phyloP scores from a whole-genome alignment of 2,888 invertebrate genomes.

The Erannis defoliaria region DNA sequence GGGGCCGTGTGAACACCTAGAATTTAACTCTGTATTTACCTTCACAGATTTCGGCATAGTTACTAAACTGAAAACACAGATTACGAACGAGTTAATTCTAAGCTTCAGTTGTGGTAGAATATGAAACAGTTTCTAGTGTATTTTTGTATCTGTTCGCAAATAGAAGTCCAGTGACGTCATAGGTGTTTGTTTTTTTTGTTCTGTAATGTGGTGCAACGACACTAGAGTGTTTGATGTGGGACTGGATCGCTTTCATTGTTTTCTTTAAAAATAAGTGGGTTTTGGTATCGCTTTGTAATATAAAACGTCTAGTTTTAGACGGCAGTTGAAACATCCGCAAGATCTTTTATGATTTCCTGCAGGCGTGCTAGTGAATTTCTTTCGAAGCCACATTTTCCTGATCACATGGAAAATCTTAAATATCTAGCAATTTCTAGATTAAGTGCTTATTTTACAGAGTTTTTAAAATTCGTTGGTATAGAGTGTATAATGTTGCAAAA shows the following conservation, averaged over 20 bases:
- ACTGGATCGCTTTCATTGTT: slow-evolving; percentile 10
- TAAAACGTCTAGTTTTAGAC: slow-evolving; percentile 3
- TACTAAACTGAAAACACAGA: slow-evolving; percentile 24
- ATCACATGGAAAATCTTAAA: no score
- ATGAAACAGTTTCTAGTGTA: slow-evolving; percentile 34
- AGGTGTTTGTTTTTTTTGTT: slow-evolving; percentile 48
- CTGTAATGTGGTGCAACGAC: slow-evolving; percentile 30
- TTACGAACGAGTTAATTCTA: slow-evolving; percentile 27
- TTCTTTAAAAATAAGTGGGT: not conserved
- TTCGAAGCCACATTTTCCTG: not conserved
- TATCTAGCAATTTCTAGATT: no score
- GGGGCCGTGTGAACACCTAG: slow-evolving; percentile 59
- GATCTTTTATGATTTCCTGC: slow-evolving; percentile 15
- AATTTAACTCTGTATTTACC: slow-evolving; percentile 10
- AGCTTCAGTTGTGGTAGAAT: slow-evolving; percentile 40
- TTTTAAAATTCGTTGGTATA: no score
- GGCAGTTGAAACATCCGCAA: slow-evolving; percentile 5
- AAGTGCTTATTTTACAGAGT: no score
- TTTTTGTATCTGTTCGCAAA: slow-evolving; percentile 65
- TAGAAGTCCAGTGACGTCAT: slow-evolving; percentile 59
- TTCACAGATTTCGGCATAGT: slow-evolving; percentile 45
- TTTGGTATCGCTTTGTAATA: slow-evolving; percentile 10
- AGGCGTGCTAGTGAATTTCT: not conserved
- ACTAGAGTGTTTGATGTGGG: slow-evolving; percentile 16
- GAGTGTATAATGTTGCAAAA: no score